phyloP scores from a whole-genome alignment of 2,113 vertebrate genomes.

The Lophochroa leadbeateri region DNA sequence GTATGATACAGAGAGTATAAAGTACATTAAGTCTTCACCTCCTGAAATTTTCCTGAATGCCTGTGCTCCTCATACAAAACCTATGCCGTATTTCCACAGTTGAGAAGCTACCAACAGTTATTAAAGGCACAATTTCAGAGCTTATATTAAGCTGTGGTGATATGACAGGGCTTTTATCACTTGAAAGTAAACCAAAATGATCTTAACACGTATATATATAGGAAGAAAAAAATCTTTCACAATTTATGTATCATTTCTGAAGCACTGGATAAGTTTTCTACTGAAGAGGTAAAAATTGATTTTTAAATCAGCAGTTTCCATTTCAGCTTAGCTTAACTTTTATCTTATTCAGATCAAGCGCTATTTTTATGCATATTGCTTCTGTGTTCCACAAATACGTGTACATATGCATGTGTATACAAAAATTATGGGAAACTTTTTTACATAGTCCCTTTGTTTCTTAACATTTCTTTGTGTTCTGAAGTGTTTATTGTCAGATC shows the following conservation, averaged over 20 bases:
- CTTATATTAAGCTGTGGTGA: background rate
- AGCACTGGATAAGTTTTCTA: background rate
- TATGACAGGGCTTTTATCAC: background rate
- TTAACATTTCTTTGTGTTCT: background rate
- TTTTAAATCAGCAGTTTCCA: background rate
- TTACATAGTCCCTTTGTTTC: background rate
- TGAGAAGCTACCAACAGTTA: background rate
- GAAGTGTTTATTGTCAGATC: background rate
- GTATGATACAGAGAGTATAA: background rate
- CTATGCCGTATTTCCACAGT: background rate
- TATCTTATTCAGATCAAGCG: background rate
- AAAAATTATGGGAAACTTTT: background rate
- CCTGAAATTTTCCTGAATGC: background rate
- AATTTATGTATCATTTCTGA: background rate
- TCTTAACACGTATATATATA: too few relatives aligned
- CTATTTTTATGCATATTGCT: accelerated
- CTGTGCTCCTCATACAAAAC: background rate
- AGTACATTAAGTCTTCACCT: background rate
- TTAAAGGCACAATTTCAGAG: background rate
- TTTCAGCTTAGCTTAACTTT: background rate
- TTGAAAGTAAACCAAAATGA: background rate
- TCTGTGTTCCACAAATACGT: background rate
- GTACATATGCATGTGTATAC: accelerated
- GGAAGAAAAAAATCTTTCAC: background rate
- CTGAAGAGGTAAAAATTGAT: background rate